Base-by-base conservation (phyloP, 2,888 invertebrate genomes). In the Pheosia tremula region DNA sequence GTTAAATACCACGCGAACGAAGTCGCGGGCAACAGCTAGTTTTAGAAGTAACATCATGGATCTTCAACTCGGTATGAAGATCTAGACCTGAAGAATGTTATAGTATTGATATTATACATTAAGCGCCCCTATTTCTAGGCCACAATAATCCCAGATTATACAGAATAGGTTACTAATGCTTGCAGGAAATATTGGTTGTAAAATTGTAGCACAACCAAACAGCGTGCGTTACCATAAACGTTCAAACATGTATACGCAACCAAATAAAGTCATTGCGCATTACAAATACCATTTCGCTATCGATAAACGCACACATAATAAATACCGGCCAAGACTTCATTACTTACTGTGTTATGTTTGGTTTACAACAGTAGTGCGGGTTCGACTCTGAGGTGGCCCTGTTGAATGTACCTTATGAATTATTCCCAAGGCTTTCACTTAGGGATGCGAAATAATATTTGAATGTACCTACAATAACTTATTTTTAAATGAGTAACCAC, bases 331-430 rank as follows among this genome's bases (percentile, higher is more conserved):
- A 65, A 69, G 71, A 74, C 75, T 81, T 83, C 80, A 84, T 86
- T 82, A 82, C 78, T 77, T 71, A 71, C 74, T 68, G 75, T 56
- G 77, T 78, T 83, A 78, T 80, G 82, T 85, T 84, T 82, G 84
- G 81, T 85, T 84, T 79, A 83, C 73, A 78, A 78, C 77, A 78
- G 82, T 81, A 83, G 79, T 78, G 78, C 71, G 63, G 49, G 67
- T 69, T 67, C 64, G 62, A 68, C 83, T 77, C 78, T 77, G 76
- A 79, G 88, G 89, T 87, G 82, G 87, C 81, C 82, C 82, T 76
- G 88, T 88, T 88, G 81, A 83, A 83, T 68, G 67, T 72, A 59
- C 45, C 63, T 81, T 77, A 78, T 77, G 82, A 82, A 83, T 82
- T 85, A 87, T 85, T 62, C 72, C 61, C 58, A 50, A 47, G 49